A percentile compares a stretch with the other conserved stretches of the same genome.
phyloP scores from a whole-genome alignment of 2,888 invertebrate genomes.

The Chironomus riparius region DNA sequence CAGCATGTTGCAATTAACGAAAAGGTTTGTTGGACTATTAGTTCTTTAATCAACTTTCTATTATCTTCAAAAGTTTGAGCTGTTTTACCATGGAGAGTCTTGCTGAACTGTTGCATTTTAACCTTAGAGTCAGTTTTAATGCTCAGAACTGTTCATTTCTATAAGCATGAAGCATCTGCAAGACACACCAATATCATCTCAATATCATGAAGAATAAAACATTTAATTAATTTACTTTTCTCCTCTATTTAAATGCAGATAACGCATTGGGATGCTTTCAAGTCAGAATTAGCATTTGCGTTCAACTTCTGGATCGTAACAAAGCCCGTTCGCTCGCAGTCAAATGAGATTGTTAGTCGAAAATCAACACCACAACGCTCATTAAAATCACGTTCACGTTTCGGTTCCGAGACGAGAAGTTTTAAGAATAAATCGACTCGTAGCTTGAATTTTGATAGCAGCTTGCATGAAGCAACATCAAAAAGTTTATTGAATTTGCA shows the following conservation, averaged over 20 bases:
- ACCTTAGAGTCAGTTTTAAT: too few species aligned
- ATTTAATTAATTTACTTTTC: not conserved
- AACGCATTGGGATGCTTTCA: constrained; percentile 57
- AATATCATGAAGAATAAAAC: not conserved
- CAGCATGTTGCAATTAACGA: constrained; percentile 66
- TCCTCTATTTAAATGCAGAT: constrained; percentile 45
- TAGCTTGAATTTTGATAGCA: constrained; percentile 19
- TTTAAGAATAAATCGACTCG: constrained; percentile 17
- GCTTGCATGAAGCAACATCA: constrained; percentile 8
- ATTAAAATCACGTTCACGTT: constrained; percentile 25
- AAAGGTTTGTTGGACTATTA: constrained; percentile 47
- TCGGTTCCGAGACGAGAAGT: constrained; percentile 14
- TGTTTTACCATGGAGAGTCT: too few species aligned
- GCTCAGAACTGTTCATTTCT: too few species aligned
- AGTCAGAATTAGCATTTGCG: constrained; percentile 61
- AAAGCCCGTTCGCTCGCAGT: constrained; percentile 51
- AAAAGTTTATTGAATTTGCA: constrained; percentile 26
- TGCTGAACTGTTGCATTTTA: too few species aligned
- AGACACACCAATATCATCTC: too few species aligned
- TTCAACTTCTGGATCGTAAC: constrained; percentile 62
- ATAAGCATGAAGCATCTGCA: too few species aligned
- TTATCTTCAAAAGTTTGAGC: not conserved
- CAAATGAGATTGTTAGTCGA: constrained; percentile 8
- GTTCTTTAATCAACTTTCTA: not conserved
- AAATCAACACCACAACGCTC: constrained; percentile 15